Base-by-base conservation (phyloP, 2,113 vertebrate genomes). In the Rhinogobius similis region DNA sequence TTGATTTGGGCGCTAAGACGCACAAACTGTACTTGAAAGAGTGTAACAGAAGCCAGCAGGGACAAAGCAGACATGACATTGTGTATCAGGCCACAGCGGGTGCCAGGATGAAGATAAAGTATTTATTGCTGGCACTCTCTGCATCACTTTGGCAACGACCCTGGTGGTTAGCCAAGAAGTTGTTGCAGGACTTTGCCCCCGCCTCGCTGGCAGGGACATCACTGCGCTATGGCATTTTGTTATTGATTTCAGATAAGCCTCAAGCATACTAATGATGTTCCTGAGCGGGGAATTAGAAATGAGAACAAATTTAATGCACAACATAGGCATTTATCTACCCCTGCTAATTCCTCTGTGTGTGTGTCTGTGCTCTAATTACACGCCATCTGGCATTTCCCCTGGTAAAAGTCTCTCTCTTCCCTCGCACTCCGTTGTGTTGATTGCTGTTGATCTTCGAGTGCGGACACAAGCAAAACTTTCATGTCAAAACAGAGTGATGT, bases 381-480 rank as follows among this genome's bases (percentile, higher is more conserved):
- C 79, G 65, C 91, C 91, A 92, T 91, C 87, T 90, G 90, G 84
- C 86, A 79, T 85, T 88, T 79, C 82, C 87, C 86, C 82, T 86
- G 85, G 84, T 87, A 73, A 84, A 86, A 88, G 82, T 90, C 72
- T 81, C 83, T 82, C 80, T 84, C 85, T 83, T 85, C 78, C 78
- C 69, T 86, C 85, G 84, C 88, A 86, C 83, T 85, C 80, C 43
- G 70, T 58, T 55, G 77, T 73, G 84, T 86, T 85, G 83, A 88
- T 85, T 83, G 84, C 86, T 59, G 72, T 77, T 83, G 84, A 87
- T 90, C 85, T 88, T 75, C 75, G 81, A 90, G 89, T 79, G 80
- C 82, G 74, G 72, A 85, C 62, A 87, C 78, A 44, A 72, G 82
- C 82, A 75, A 88, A 88, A 83, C 75, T 78, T 78, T 84, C 58